Percentiles rank a stretch among this genome's conserved stretches.
These are phyloP conservation scores for Abrostola tripartita DNA, from an alignment of 2,888 invertebrate genomes.

Conservation along the genomic window DNA sequence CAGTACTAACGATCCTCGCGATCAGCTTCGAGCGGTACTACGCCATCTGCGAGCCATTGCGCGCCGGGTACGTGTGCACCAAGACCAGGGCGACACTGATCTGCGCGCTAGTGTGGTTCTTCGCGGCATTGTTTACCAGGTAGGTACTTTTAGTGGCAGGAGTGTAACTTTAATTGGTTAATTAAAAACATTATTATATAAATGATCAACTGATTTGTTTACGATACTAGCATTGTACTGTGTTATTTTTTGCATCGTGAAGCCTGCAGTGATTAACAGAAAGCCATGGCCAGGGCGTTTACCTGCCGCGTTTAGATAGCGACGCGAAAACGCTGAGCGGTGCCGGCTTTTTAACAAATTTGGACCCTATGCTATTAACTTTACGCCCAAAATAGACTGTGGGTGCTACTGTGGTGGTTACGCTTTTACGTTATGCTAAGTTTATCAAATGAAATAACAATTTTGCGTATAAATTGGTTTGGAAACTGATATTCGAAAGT, in stretches of 20 bases:
- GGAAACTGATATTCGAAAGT: constrained; percentile 5
- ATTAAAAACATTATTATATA: constrained; percentile 1
- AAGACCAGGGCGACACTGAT: constrained; percentile 94
- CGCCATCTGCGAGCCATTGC: constrained; percentile 97
- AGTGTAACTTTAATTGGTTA: constrained; percentile 12
- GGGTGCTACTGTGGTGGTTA: constrained; percentile 30
- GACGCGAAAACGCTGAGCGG: constrained; percentile 16
- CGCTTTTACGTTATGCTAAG: constrained; percentile 37
- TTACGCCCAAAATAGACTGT: constrained; percentile 47
- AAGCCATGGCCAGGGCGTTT: constrained; percentile 11
- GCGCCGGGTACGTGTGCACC: constrained; percentile 96
- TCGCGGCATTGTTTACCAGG: constrained; percentile 96
- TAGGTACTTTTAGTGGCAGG: constrained; percentile 89
- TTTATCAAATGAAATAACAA: constrained; percentile 6
- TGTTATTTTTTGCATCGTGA: constrained; percentile 30
- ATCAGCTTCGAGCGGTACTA: constrained; percentile 97
- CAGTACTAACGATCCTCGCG: constrained; percentile 96
- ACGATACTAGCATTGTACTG: constrained; percentile 8
- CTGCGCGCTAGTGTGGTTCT: constrained; percentile 94
- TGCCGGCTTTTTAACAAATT: constrained; percentile 51
- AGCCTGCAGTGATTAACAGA: constrained; percentile 41
- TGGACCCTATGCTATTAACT: constrained; percentile 43
- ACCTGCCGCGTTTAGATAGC: constrained; percentile 16
- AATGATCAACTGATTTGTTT: neutral
- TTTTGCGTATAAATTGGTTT: constrained; percentile 10